Evolutionary conservation across 2,888 invertebrate species (phyloP).

Genomic region (Apodemia hepburni): DNA sequence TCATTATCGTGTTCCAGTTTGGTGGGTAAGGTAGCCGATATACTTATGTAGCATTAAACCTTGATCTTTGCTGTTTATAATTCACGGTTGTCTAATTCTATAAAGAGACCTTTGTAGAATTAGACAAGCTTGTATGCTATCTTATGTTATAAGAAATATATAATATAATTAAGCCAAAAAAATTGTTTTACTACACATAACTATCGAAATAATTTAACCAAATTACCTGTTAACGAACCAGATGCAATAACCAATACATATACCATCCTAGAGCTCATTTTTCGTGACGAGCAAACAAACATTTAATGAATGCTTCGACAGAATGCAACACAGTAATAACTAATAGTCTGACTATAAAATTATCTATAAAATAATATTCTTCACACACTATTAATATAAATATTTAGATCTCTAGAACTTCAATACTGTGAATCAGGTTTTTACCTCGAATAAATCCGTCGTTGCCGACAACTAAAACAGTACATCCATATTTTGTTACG

Average conservation of each 20-base stretch:
- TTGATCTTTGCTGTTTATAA: too few species aligned
- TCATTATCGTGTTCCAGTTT: too few species aligned
- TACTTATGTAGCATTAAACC: too few species aligned
- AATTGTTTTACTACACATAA: background rate
- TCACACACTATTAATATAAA: conserved; percentile 43
- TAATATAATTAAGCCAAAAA: background rate
- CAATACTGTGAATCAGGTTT: conserved; percentile 56
- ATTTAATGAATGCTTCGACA: conserved; percentile 34
- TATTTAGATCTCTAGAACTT: conserved; percentile 54
- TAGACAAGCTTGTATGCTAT: too few species aligned
- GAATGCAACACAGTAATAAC: conserved; percentile 28
- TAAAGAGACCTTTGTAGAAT: too few species aligned
- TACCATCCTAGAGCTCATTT: conserved; percentile 27
- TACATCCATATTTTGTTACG: conserved; percentile 69
- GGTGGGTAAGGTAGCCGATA: too few species aligned
- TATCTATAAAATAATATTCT: conserved; percentile 37
- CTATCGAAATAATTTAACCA: background rate
- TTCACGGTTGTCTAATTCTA: too few species aligned
- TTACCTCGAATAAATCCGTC: conserved; percentile 67
- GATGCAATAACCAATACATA: conserved; percentile 16
- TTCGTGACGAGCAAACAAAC: conserved; percentile 37
- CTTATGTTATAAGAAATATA: too few species aligned
- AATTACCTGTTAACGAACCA: background rate
- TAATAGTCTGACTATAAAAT: conserved; percentile 30
- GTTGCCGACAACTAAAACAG: conserved; percentile 56